Evolutionary conservation across 2,888 invertebrate species (phyloP), one percentile per base, ranked within the genome.

Genomic region (Metallyticus violacea): DNA sequence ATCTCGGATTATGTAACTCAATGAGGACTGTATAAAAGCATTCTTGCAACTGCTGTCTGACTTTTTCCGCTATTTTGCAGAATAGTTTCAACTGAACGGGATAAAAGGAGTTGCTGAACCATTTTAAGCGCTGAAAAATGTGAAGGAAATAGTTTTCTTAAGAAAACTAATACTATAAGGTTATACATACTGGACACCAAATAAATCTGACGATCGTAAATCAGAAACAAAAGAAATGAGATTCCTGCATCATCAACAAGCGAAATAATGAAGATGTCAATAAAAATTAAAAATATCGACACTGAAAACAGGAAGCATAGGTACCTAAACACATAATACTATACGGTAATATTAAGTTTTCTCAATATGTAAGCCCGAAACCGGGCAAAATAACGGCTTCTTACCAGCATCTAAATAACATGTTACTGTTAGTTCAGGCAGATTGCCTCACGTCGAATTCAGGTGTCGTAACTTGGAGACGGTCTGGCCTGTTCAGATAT

Each of bases 261-360:
- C 79, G 22, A 26, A 79, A 28, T 30, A 30, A 2, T 81, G 26
- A 27, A 27, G 30, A 22, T 25, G 29, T 91, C 92, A 1, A 26
- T 77, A 7, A 2, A 28, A 25, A 76, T 7, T 22, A 79, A 85
- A 5, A 27, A 7, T n/a, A 62, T 83, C 9, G 26, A n/a, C n/a
- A n/a, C n/a, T n/a, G n/a, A n/a, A 62, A 4, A 15, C 22, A 22
- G 9, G 7, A 9, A 1, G 9, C 40, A 7, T 40, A 15, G 7
- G 15, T 7, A 5, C 40, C 40, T 1, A 1, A 9, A 4, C 40
- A 62, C 40, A 62, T 62, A 15, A 62, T 15, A 62, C 22, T 62
- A n/a, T n/a, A 62, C 40, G 40, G 40, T 62, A 62, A 0, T 15
- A 62, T 15, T 2, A 40, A 62, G 40, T 62, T 62, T 62, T 62